Evolutionary conservation across 2,888 invertebrate species (phyloP).

Genomic region (Aricia artaxerxes): DNA sequence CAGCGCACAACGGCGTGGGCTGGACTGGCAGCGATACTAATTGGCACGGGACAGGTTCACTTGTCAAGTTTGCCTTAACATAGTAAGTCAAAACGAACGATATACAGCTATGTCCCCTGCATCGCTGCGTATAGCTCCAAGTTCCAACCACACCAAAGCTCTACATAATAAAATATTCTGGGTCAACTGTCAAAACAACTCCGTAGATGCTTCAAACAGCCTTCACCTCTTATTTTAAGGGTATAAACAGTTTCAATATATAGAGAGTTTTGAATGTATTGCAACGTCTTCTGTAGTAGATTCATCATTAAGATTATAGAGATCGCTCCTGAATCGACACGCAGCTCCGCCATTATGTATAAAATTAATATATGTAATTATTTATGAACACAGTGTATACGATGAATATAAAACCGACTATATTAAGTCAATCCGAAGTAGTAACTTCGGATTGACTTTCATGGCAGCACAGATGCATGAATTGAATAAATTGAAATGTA

Average conservation of each 20-base stretch:
- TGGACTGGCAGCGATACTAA: not conserved
- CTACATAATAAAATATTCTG: too few species aligned
- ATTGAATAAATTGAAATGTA: constrained; percentile 13
- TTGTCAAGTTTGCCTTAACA: not conserved
- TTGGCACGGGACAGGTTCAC: not conserved
- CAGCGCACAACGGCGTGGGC: not conserved
- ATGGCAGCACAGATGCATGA: constrained; percentile 26
- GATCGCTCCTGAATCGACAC: not conserved
- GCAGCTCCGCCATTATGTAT: not conserved
- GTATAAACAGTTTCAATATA: not conserved
- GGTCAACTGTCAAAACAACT: too few species aligned
- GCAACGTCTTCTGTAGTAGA: too few species aligned
- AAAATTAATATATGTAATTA: not conserved
- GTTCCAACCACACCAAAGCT: too few species aligned
- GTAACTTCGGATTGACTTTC: constrained; percentile 4
- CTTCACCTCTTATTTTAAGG: too few species aligned
- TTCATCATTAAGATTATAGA: not conserved
- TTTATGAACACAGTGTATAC: not conserved
- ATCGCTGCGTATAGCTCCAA: too few species aligned
- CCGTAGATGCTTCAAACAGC: too few species aligned
- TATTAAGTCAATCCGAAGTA: not conserved
- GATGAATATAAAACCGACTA: not conserved
- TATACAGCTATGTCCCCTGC: too few species aligned
- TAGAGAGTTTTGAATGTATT: too few species aligned
- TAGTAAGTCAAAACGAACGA: not conserved